Evolutionary conservation across 2,888 invertebrate species (phyloP), one percentile per base, ranked within the genome.

Genomic region (Euzophera pinguis): DNA sequence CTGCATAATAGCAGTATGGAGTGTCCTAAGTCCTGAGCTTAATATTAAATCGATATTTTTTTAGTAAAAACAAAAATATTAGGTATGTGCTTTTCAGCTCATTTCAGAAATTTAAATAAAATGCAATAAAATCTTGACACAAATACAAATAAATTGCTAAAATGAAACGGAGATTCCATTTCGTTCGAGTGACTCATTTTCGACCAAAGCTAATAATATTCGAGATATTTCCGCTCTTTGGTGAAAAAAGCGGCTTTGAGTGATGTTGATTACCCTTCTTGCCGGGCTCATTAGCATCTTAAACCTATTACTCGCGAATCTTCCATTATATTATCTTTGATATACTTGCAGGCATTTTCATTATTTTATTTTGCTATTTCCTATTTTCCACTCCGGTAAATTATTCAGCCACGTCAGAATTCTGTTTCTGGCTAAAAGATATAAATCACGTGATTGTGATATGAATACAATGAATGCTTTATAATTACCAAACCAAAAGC

Each of bases 191-290:
- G 58, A 55, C 57, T 57, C 56, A 59, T 56, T 57, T 50, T 52
- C 54, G 39, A 45, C 54, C 43, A 27, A 51, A 51, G 55, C 53
- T 58, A 60, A 60, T 58, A 60, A 60, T 60, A 58, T 53, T 58
- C 55, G 38, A 54, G 60, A 58, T 61, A 58, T 59, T 61, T 57
- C 50, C 43, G 35, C 53, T 41, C 56, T 59, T 57, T 56, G 61
- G 54, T 56, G 56, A 55, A 58, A 58, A 58, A 59, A 61, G 55
- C 45, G 53, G 55, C 53, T 57, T 54, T 61, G 61, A 61, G 38
- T 59, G 59, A 61, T 61, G 61, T 57, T 61, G 59, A 61, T 61
- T 59, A 53, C 58, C 57, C 52, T 53, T 55, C 50, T 53, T 53
- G 53, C 55, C 57, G 54, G 50, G 50, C 48, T 56, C 57, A 58